phyloP scores from a whole-genome alignment of 2,888 invertebrate genomes.

The Protonemura montana region DNA sequence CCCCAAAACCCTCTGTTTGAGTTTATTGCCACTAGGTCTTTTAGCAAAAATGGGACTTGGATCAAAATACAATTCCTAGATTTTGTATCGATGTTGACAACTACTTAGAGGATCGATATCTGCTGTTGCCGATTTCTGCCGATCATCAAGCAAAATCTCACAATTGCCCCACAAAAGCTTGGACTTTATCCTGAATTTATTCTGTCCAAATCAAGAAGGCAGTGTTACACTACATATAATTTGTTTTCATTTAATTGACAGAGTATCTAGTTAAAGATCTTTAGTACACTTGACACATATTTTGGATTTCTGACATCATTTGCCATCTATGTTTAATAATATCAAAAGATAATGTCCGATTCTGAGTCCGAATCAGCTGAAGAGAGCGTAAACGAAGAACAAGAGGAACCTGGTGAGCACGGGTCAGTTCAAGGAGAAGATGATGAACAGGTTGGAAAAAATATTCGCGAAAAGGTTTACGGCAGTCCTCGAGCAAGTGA shows the following conservation, averaged over 20 bases:
- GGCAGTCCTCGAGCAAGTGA: not conserved
- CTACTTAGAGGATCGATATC: too few species aligned
- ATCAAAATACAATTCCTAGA: too few species aligned
- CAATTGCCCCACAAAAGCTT: not conserved
- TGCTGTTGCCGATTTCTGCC: too few species aligned
- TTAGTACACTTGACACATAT: not conserved
- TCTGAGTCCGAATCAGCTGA: not conserved
- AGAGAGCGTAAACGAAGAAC: not conserved
- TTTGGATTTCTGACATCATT: too few species aligned
- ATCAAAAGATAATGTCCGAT: not conserved
- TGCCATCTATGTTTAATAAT: not conserved
- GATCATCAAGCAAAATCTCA: too few species aligned
- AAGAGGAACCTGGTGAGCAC: not conserved
- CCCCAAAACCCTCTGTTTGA: too few species aligned
- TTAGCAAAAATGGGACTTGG: too few species aligned
- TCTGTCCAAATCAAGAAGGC: not conserved
- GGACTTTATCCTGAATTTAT: not conserved
- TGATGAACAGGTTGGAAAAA: not conserved
- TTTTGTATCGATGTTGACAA: too few species aligned
- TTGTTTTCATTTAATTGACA: constrained; percentile 5
- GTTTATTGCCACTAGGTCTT: too few species aligned
- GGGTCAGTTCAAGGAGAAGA: constrained; percentile 4
- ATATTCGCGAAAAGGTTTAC: not conserved
- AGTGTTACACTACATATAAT: not conserved
- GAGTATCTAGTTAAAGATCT: too few species aligned